Percentiles rank a stretch among this genome's conserved stretches.
Evolutionary conservation across 2,888 invertebrate species (phyloP).

Genomic region (Drosophila kuntzei): DNA sequence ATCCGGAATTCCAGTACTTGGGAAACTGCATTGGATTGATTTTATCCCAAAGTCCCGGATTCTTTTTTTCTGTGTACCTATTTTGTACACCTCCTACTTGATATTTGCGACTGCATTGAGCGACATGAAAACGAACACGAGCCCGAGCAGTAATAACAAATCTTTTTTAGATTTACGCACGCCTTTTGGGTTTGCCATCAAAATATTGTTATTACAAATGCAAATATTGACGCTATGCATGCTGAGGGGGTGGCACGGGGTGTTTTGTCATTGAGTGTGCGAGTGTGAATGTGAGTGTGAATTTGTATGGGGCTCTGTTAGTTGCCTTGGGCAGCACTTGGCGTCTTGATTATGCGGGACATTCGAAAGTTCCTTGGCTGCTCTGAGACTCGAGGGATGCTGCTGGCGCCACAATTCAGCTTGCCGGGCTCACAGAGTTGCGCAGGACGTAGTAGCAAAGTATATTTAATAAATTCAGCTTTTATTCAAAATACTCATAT

Average conservation of each 20-base stretch:
- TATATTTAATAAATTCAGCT: no score
- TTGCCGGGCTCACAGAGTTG: constrained; percentile 24
- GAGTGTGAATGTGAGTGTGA: constrained; percentile 8
- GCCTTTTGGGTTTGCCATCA: constrained; percentile 68
- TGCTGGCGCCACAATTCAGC: constrained; percentile 17
- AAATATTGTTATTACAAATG: constrained; percentile 83
- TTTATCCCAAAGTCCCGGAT: no score
- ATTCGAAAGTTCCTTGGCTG: constrained; percentile 32
- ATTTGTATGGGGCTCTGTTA: constrained; percentile 2
- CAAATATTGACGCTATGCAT: constrained; percentile 76
- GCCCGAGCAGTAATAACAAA: constrained; percentile 69
- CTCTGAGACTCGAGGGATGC: constrained; percentile 28
- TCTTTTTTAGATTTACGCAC: constrained; percentile 78
- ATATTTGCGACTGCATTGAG: constrained; percentile 52
- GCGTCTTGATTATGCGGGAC: constrained; percentile 55
- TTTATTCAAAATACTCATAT: no score
- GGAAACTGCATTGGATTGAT: no score
- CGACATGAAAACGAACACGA: constrained; percentile 49
- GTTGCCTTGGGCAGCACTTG: constrained; percentile 48
- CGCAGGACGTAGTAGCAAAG: constrained; percentile 8
- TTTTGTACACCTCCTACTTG: constrained; percentile 15
- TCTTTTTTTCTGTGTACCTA: no score
- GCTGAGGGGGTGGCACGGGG: constrained; percentile 18
- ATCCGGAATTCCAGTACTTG: no score
- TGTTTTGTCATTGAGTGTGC: constrained; percentile 13